These are phyloP conservation scores for Pseudorhombus dupliciocellatus DNA, from an alignment of 2,113 vertebrate species.

Conservation along the genomic window DNA sequence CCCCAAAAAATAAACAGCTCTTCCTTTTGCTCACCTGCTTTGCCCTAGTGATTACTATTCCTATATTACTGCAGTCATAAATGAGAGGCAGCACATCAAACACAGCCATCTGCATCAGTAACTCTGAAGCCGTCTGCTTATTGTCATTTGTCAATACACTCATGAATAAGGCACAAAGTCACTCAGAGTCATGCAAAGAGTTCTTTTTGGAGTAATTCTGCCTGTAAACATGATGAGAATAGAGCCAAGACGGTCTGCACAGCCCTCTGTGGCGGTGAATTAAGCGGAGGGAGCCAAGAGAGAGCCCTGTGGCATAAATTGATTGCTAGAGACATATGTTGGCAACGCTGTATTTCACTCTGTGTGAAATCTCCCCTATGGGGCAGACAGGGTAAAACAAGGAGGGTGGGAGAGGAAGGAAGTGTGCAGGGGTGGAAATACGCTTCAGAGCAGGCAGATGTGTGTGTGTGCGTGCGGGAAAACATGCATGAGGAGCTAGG, in stretches of 20 bases:
- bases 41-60: conserved; percentile 28
- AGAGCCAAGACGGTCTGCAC: conserved; percentile 22
- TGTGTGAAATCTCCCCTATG: conserved; percentile 63
- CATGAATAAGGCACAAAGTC: conserved; percentile 27
- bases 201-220: conserved; percentile 25
- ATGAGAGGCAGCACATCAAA: conserved; percentile 52
- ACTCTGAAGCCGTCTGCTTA: conserved; percentile 9
- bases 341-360: conserved; percentile 69
- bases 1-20: conserved; percentile 11
- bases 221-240: conserved; percentile 35
- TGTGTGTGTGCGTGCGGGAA: conserved; percentile 16
- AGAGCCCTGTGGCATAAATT: conserved; percentile 64
- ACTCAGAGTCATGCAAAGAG: conserved; percentile 26
- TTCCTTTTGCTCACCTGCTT: conserved; percentile 16
- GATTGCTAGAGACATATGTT: conserved; percentile 70
- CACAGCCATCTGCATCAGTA: conserved; percentile 14
- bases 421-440: conserved; percentile 34
- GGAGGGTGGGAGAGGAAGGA: conserved; percentile 14
- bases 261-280: conserved; percentile 40
- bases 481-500: background rate
- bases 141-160: conserved; percentile 28
- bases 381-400: conserved; percentile 43
- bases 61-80: conserved; percentile 23
- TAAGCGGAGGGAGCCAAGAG: conserved; percentile 52
- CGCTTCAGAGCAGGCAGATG: conserved; percentile 32